Evolutionary conservation across 2,797 vertebrate species (phyloP), one percentile per base, ranked within the genome.

Genomic region (Darevskia nairensis): DNA sequence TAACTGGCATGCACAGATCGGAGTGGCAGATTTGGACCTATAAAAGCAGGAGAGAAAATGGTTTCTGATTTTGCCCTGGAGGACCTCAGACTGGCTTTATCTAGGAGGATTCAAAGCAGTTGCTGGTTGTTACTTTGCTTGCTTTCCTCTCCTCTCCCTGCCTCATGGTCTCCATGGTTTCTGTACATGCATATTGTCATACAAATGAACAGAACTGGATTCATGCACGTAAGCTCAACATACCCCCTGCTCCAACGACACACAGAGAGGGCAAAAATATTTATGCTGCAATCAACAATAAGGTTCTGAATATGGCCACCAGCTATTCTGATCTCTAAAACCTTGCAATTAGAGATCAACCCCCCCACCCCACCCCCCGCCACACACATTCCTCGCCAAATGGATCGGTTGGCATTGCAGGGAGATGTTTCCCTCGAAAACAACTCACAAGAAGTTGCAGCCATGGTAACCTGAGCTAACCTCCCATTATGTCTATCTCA

Each of bases 101-200:
- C 44, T 27, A 69, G 21, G 61, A 50, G 5, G 21, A 32, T 35
- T 75, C 29, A 44, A 46, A 87, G 50, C 46, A 23, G 3, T 32
- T 66, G 25, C 10, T 68, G 21, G 6, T 35, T n/a, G n/a, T n/a
- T n/a, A n/a, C n/a, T n/a, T n/a, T n/a, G 8, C 25, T 1, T 68
- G 46, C n/a, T 44, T 44, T 8, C 8, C 1, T 3, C 1, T 21
- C 13, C 8, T 75, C 39, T 85, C 55, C 44, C 46, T 71, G 71
- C 11, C 44, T 69, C 27, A 19, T 32, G 29, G 84, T 89, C 83
- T 81, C 78, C 71, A 68, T 85, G 46, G 80, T 93, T 79, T 82
- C 87, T 85, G 25, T 71, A 8, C 32, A 1, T 0, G 0, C 50
- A 19, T 32, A 88, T 32, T 25, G 1, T 4, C 25, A 71, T 15